Conservation (phyloP, 2,888 invertebrate genomes). For the Listrodromus nycthemerus region DNA sequence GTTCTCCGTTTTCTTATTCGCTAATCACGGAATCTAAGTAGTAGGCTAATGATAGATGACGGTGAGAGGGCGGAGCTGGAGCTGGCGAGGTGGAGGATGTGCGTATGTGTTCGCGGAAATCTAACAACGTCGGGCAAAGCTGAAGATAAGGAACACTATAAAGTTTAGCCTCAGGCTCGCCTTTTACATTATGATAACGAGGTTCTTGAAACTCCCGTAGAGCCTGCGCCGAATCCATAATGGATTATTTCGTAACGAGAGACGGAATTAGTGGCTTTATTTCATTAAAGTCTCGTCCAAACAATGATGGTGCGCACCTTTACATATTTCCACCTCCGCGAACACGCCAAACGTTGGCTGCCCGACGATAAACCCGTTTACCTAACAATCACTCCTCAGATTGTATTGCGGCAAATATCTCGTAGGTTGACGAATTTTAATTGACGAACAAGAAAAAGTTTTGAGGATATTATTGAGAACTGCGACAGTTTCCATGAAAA, state of each 20-base stretch:
- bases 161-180: conserved; percentile 50
- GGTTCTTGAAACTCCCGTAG: conserved; percentile 13
- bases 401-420: too few species aligned
- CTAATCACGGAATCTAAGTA: not conserved
- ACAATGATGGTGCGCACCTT: not conserved
- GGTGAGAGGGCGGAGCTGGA: not conserved
- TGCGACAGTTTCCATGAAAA: too few species aligned
- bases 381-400: too few species aligned
- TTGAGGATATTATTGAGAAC: too few species aligned
- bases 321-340: not conserved
- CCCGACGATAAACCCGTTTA: too few species aligned
- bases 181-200: conserved; percentile 38
- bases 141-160: conserved; percentile 45
- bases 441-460: too few species aligned
- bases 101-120: not conserved
- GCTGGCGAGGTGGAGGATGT: not conserved
- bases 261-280: not conserved
- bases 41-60: not conserved
- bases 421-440: too few species aligned
- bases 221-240: conserved; percentile 10
- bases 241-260: conserved; percentile 27
- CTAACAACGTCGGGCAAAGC: conserved; percentile 9
- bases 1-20: not conserved
- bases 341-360: not conserved
- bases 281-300: not conserved